A percentile compares a stretch with the other conserved stretches of the same genome.
phyloP scores from a whole-genome alignment of 2,113 vertebrate species.

The Phycodurus eques region DNA sequence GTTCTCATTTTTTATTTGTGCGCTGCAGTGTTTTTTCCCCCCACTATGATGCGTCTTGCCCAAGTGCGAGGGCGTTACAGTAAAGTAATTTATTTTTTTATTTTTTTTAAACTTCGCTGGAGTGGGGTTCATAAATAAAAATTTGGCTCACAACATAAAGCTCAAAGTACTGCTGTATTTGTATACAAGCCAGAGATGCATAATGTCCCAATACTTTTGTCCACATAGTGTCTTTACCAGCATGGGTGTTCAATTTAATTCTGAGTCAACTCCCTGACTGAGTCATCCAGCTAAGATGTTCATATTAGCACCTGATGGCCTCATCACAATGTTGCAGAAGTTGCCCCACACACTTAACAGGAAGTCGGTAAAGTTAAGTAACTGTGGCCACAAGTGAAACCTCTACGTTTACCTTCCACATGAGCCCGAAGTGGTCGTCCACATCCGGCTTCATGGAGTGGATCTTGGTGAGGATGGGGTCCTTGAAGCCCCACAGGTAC shows the following conservation, averaged over 20 bases:
- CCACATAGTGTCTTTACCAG: neutral
- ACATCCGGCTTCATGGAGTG: constrained; percentile 72
- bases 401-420: constrained; percentile 81
- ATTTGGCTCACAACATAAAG: too few species aligned
- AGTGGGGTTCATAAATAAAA: too few species aligned
- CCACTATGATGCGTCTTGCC: too few species aligned
- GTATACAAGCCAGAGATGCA: too few species aligned
- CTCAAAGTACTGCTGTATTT: too few species aligned
- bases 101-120: too few species aligned
- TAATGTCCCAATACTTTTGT: neutral
- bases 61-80: too few species aligned
- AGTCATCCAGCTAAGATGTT: neutral
- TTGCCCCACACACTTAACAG: constrained; percentile 11
- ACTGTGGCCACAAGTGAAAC: neutral
- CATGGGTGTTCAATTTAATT: neutral
- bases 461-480: constrained; percentile 80
- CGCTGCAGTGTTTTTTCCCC: too few species aligned
- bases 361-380: constrained; percentile 18
- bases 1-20: too few species aligned
- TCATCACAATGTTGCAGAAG: constrained; percentile 9
- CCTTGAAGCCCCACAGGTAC: constrained; percentile 92
- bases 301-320: neutral
- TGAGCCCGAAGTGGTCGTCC: constrained; percentile 85
- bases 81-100: too few species aligned
- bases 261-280: neutral